Conservation (phyloP, 1,140 invertebrate species). For the Aplysia californica region DNA sequence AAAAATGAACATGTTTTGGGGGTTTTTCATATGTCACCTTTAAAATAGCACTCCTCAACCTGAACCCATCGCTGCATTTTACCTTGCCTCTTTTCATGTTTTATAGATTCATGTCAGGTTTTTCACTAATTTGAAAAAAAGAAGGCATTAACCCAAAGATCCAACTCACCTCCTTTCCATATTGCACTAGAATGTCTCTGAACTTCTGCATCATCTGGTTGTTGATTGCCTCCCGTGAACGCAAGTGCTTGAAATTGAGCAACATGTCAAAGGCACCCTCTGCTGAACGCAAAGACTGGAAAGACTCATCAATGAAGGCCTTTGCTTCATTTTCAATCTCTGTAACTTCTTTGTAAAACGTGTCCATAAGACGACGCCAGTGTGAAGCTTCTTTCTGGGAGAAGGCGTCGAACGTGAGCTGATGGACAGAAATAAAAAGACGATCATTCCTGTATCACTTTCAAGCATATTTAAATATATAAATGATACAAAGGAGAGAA, state of each 20-base stretch:
- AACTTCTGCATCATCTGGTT: slow-evolving; percentile 83
- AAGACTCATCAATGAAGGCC: slow-evolving; percentile 87
- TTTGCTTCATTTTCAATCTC: slow-evolving; percentile 84
- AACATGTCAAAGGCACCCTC: slow-evolving; percentile 84
- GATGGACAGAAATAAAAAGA: slow-evolving; percentile 25
- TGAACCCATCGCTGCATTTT: too few species aligned
- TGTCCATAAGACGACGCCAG: slow-evolving; percentile 83
- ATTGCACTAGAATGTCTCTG: slow-evolving; percentile 85
- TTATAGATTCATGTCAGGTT: too few species aligned
- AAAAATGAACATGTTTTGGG: too few species aligned
- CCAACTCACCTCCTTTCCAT: slow-evolving; percentile 86
- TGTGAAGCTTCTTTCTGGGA: slow-evolving; percentile 79
- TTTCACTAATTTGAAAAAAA: too few species aligned
- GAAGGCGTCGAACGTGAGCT: slow-evolving; percentile 86
- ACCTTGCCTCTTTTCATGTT: too few species aligned
- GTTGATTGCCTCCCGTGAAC: slow-evolving; percentile 79
- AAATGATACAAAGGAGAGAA: too few species aligned
- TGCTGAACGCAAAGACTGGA: slow-evolving; percentile 81
- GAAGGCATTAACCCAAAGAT: too few species aligned
- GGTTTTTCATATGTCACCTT: too few species aligned
- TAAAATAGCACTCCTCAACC: too few species aligned
- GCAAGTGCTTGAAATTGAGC: slow-evolving; percentile 81
- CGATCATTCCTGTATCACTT: too few species aligned
- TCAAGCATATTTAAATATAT: too few species aligned
- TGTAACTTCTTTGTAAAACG: slow-evolving; percentile 80